phyloP scores from a whole-genome alignment of 2,888 invertebrate genomes.

The Catocala nupta region DNA sequence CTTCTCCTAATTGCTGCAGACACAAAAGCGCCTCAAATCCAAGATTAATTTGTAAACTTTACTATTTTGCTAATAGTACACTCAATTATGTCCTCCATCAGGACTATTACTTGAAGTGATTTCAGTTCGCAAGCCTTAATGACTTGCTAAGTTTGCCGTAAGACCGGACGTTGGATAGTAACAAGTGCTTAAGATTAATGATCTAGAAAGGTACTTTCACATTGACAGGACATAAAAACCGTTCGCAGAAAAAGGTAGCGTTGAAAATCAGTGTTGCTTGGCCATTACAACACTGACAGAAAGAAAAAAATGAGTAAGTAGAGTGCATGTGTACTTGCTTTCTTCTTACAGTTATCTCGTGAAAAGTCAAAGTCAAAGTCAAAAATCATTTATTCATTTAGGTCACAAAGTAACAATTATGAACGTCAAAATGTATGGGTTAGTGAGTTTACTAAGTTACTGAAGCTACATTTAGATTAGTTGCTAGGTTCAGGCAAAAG shows the following conservation, averaged over 20 bases:
- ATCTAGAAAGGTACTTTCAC: slow-evolving; percentile 3
- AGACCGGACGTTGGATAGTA: slow-evolving; percentile 33
- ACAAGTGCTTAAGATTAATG: slow-evolving; percentile 46
- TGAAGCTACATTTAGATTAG: no score
- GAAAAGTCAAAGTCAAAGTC: no score
- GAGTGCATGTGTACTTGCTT: no score
- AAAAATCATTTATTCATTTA: no score
- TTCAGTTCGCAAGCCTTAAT: slow-evolving; percentile 44
- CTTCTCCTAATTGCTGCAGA: slow-evolving; percentile 19
- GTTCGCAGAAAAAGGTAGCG: not conserved
- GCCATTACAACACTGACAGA: no score
- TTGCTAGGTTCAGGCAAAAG: no score
- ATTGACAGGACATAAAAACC: not conserved
- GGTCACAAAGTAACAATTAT: no score
- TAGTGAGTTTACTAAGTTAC: no score
- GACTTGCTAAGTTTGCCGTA: slow-evolving; percentile 36
- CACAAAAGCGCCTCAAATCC: slow-evolving; percentile 51
- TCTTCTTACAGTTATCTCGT: no score
- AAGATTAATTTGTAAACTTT: slow-evolving; percentile 61
- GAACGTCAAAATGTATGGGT: no score
- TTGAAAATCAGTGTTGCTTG: not conserved
- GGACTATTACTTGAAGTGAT: slow-evolving; percentile 50
- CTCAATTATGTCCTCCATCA: slow-evolving; percentile 53
- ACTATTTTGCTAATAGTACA: slow-evolving; percentile 52
- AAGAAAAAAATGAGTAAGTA: no score